Conservation (phyloP, 2,113 vertebrate species). For the Tretioscincus oriximinensis region DNA sequence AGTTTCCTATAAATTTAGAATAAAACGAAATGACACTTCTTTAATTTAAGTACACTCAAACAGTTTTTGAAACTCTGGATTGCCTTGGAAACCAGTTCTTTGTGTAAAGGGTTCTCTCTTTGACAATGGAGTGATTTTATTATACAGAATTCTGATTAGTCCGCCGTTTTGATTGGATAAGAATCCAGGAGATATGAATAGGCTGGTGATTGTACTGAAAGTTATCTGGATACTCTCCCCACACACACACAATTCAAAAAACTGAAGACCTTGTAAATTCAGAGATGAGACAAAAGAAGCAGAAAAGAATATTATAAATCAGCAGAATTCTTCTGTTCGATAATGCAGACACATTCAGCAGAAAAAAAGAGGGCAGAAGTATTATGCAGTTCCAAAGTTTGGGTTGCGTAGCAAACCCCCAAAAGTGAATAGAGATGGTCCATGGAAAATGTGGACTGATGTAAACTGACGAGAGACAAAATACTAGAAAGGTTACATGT, state of each 20-base stretch:
- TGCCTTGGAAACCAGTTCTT: slow-evolving; percentile 57
- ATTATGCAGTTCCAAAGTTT: slow-evolving; percentile 25
- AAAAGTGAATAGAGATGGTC: too few species aligned
- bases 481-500: too few species aligned
- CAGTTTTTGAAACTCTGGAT: slow-evolving; percentile 47
- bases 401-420: too few species aligned
- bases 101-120: slow-evolving; percentile 50
- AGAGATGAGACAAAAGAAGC: slow-evolving; percentile 30
- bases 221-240: slow-evolving; percentile 16
- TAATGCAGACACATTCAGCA: slow-evolving; percentile 43
- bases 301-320: slow-evolving; percentile 22
- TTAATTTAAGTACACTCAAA: slow-evolving; percentile 44
- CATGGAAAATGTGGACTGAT: too few species aligned
- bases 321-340: slow-evolving; percentile 50
- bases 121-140: slow-evolving; percentile 55
- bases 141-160: slow-evolving; percentile 46
- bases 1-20: slow-evolving; percentile 24
- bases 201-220: slow-evolving; percentile 44
- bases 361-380: slow-evolving; percentile 17
- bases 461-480: too few species aligned
- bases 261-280: slow-evolving; percentile 6
- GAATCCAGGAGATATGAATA: slow-evolving; percentile 43
- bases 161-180: slow-evolving; percentile 52
- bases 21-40: slow-evolving; percentile 12
- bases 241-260: too few species aligned